Conservation (phyloP, 2,797 vertebrate species). For the Eremophila alpestris region DNA sequence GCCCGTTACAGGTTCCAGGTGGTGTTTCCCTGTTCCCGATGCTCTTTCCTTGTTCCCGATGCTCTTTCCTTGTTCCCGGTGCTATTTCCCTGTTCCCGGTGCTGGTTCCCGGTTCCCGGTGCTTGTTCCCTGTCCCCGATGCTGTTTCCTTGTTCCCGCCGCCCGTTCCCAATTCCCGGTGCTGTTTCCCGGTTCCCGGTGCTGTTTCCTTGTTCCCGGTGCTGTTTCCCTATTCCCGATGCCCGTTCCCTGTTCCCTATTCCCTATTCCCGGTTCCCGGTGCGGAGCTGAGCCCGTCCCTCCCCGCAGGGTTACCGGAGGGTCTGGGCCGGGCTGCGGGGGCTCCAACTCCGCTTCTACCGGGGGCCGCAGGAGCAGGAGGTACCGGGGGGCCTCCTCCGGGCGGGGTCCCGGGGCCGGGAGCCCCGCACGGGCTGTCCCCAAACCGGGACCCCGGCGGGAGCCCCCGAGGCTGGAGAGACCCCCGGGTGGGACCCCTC, state of each 20-base stretch:
- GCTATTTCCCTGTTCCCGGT: too few species aligned
- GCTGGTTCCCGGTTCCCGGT: too few species aligned
- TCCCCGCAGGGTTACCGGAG: slow-evolving; percentile 73
- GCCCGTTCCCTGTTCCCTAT: not conserved
- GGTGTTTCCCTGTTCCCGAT: too few species aligned
- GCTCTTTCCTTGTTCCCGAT: too few species aligned
- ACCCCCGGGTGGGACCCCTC: too few species aligned
- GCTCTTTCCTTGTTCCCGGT: too few species aligned
- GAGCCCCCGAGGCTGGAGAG: not conserved
- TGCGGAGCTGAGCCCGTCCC: not conserved
- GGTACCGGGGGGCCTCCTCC: slow-evolving; percentile 40
- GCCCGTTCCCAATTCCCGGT: fast-evolving
- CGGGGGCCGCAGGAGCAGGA: slow-evolving; percentile 74
- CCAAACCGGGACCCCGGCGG: not conserved
- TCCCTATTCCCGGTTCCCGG: not conserved
- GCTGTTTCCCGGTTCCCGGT: not conserved
- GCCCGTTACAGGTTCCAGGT: too few species aligned
- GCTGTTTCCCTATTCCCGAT: not conserved
- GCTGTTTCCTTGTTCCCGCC: too few species aligned
- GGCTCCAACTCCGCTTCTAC: slow-evolving; percentile 81
- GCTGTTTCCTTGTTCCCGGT: not conserved
- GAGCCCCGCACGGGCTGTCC: not conserved
- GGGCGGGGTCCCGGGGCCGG: not conserved
- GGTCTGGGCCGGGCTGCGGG: slow-evolving; percentile 84
- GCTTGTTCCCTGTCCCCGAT: too few species aligned